Base-by-base conservation (phyloP, 2,888 invertebrate genomes). In the Xanthia icteritia region DNA sequence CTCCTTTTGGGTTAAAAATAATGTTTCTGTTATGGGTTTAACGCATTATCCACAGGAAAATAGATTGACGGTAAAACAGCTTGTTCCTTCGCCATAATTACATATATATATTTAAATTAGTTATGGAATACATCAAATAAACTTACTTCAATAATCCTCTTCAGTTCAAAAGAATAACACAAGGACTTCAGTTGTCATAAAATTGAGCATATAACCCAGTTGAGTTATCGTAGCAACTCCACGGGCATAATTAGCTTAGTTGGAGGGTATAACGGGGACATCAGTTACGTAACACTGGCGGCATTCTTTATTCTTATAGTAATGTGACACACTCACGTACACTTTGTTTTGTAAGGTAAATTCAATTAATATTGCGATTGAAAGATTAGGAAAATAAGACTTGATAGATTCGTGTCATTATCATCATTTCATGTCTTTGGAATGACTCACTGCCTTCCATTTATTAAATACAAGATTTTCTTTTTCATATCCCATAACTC, bases 171-270 rank as follows among this genome's bases (percentile, higher is more conserved):
- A 56, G 15, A 48, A 48, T 8, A 82, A 48, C 23, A 56, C 15
- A 56, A 68, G 64, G 64, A 74, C 69, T 36, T 27, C 27, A 36
- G 42, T n/a, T 56, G 36, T 61, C 64, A 83, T 83, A 61, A 69
- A 69, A 74, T 73, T 65, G 36, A 69, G 13, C 74, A 66, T 56
- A 17, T 66, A 84, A 61, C 80, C 74, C 56, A 82, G 84, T 80
- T 66, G 65, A 82, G 64, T 66, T 83, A 82, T 84, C 65, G 84
- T 56, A 60, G 36, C 45, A 15, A 54, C 27, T 84, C 74, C 56
- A n/a, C 80, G 27, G 63, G 67, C 81, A 58, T 82, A 84, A 82
- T 82, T 84, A 82, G 65, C 82, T 82, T 82, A 82, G 74, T 45
- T 73, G 60, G 69, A 42, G 81, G 84, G 81, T 67, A 79, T 81